Conservation (phyloP, 2,888 invertebrate genomes). For the Dioctria linearis region DNA sequence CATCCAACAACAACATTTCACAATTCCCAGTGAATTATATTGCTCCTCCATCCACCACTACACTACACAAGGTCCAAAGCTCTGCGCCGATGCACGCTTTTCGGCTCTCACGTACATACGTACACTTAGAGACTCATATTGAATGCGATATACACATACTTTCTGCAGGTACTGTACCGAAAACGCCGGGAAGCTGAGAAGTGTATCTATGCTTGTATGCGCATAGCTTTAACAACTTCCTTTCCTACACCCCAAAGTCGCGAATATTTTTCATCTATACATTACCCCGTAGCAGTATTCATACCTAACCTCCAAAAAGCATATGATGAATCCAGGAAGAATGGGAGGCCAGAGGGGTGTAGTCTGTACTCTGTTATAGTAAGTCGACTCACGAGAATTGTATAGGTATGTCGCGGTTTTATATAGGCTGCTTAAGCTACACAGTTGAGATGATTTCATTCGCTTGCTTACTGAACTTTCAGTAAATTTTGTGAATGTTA, state of each 20-base stretch:
- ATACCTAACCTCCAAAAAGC: conserved; percentile 34
- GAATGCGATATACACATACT: background rate
- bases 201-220: background rate
- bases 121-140: too few species aligned
- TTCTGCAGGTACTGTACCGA: background rate
- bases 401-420: background rate
- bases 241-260: background rate
- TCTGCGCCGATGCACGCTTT: conserved; percentile 35
- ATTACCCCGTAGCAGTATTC: too few species aligned
- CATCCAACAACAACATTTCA: too few species aligned
- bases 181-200: background rate
- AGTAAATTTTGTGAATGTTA: conserved; percentile 35
- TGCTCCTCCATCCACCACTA: too few species aligned
- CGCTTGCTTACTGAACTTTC: conserved; percentile 31
- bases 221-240: background rate
- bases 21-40: too few species aligned
- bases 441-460: too few species aligned
- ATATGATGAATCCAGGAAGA: background rate
- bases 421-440: too few species aligned
- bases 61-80: background rate
- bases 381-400: background rate
- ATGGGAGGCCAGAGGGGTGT: background rate
- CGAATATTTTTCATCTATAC: conserved; percentile 9
- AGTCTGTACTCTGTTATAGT: background rate
- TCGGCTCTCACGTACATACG: conserved; percentile 1